These are phyloP conservation scores for Gymnoscopelus braueri DNA, from an alignment of 2,797 vertebrate species.

Conservation along the genomic window DNA sequence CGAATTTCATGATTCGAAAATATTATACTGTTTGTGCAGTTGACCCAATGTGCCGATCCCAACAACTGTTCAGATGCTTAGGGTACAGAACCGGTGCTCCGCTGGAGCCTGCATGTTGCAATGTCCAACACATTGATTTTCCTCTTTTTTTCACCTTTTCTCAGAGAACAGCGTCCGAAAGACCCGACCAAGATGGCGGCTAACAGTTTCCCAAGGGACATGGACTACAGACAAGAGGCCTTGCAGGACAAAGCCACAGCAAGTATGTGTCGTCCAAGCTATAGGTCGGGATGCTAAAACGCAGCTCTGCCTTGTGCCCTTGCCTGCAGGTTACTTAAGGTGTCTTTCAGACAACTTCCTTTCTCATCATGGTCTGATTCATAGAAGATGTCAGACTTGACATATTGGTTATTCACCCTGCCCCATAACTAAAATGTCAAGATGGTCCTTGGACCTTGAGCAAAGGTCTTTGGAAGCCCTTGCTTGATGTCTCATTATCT, in stretches of 20 bases:
- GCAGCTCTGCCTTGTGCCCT: too few species aligned
- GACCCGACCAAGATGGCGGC: slow-evolving; percentile 93
- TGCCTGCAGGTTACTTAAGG: too few species aligned
- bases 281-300: not conserved
- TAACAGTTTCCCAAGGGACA: slow-evolving; percentile 98
- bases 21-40: not conserved
- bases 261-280: slow-evolving; percentile 52
- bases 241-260: slow-evolving; percentile 92
- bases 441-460: too few species aligned
- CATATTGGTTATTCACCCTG: too few species aligned
- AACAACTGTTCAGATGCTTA: not conserved
- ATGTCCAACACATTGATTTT: not conserved
- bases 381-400: too few species aligned
- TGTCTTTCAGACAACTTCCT: too few species aligned
- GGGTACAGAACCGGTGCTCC: not conserved
- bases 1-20: not conserved
- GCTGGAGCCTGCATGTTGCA: not conserved
- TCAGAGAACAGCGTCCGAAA: slow-evolving; percentile 97
- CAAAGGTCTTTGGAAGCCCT: too few species aligned
- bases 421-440: too few species aligned
- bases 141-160: not conserved
- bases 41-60: not conserved
- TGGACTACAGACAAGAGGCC: slow-evolving; percentile 99
- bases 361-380: too few species aligned
- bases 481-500: too few species aligned